Evolutionary conservation across 2,113 vertebrate species (phyloP), one percentile per base, ranked within the genome.

Genomic region (pig (Sus scrofa)): DNA sequence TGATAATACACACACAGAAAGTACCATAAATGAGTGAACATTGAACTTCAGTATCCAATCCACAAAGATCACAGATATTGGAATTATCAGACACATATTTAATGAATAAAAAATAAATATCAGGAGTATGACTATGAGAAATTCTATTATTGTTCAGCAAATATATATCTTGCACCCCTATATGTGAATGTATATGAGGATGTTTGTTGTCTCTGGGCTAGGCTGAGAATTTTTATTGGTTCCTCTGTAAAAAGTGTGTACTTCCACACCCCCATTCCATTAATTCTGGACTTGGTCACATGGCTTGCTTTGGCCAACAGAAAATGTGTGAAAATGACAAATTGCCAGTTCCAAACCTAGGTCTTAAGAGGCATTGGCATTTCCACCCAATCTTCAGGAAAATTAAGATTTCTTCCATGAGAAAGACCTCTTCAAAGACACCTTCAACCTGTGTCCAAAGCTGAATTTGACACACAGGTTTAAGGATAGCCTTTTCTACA

Each of bases 321-420:
- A 89, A 91, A 79, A 70, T 75, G n/a, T 26, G 50, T 91, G 13
- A 20, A 92, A 88, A 22, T 78, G 5, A 93, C 70, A 93, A 56
- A 8, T n/a, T 81, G 15, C 34, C 54, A 93, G 5, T 39, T 77
- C 30, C 37, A 83, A 90, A 95, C 44, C 13, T 71, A 70, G 4
- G 8, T 86, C 60, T 90, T 82, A 75, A 58, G 24, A 90, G 13
- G 10, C 3, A 63, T 19, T 54, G 7, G 60, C 24, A 7, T 83
- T 78, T 86, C 24, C 54, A 68, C 5, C 26, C 8, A 30, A 7
- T 13, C 7, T 37, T 86, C 20, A n/a, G 27, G 12, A 60, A 81
- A n/a, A 56, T 77, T 89, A 77, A 89, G 1, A 37, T 86, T 89
- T 92, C 68, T 86, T 5, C 22, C 11, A 52, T 79, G 50, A 83